Evolutionary conservation across 2,797 vertebrate genomes (phyloP).

Genomic region (Coilia nasus): DNA sequence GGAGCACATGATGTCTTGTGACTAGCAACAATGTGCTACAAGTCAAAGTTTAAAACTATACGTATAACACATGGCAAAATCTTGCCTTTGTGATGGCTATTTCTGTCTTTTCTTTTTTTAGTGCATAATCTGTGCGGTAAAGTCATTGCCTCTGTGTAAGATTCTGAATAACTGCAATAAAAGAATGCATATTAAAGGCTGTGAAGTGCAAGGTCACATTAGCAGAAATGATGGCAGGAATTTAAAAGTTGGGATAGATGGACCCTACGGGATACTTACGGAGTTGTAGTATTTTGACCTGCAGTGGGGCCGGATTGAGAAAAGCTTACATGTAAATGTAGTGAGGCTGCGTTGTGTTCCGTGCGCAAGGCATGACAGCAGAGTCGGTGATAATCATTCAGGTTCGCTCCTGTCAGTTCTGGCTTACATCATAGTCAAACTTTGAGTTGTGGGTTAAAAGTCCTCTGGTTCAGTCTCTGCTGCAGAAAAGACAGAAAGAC

Average conservation of each 20-base stretch:
- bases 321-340: neutral
- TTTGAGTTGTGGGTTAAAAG: neutral
- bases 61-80: no score
- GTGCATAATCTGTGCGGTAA: no score
- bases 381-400: neutral
- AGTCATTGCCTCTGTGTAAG: no score
- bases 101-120: no score
- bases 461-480: neutral
- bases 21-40: no score
- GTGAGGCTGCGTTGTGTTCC: neutral
- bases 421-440: neutral
- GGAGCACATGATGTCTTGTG: no score
- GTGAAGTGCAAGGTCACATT: neutral
- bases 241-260: neutral
- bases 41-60: no score
- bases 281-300: no score
- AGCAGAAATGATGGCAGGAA: neutral
- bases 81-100: no score
- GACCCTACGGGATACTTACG: no score
- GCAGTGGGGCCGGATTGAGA: neutral
- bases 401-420: neutral
- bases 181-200: no score
- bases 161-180: no score
- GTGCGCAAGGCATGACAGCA: neutral
- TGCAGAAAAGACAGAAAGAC: conserved; percentile 3